A percentile compares a stretch with the other conserved stretches of the same genome.
Conservation (phyloP, 2,888 invertebrate species). For the Deilephila elpenor region DNA sequence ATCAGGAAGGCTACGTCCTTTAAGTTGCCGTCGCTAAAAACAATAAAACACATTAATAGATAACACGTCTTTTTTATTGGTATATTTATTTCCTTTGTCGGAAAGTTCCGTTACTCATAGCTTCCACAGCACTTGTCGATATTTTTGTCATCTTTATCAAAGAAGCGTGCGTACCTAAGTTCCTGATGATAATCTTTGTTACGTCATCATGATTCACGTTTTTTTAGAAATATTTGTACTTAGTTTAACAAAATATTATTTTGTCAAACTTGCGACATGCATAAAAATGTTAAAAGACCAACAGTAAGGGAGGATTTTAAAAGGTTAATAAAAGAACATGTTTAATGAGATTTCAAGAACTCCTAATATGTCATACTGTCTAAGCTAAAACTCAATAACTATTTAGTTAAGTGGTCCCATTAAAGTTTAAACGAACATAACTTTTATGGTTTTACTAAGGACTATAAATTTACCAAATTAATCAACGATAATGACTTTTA, state of each 20-base stretch:
- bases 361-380: background rate
- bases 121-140: background rate
- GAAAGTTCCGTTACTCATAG: background rate
- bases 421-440: background rate
- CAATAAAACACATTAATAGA: background rate
- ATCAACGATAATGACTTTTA: slow-evolving; percentile 14
- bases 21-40: background rate
- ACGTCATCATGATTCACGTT: background rate
- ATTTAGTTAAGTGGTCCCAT: slow-evolving; percentile 16
- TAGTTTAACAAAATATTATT: too few species aligned
- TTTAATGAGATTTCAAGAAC: background rate
- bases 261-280: too few species aligned
- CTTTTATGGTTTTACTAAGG: background rate
- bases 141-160: background rate
- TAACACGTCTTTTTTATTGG: background rate
- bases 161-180: background rate
- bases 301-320: too few species aligned
- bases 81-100: background rate
- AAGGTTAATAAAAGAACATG: too few species aligned
- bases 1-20: background rate
- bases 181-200: background rate
- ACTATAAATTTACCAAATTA: slow-evolving; percentile 16
- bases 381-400: background rate
- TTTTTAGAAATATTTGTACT: too few species aligned
- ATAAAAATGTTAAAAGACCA: too few species aligned